Percentiles rank a stretch among this genome's conserved stretches.
Conservation (phyloP, 2,888 invertebrate genomes). For the Eupithecia pulchellata region DNA sequence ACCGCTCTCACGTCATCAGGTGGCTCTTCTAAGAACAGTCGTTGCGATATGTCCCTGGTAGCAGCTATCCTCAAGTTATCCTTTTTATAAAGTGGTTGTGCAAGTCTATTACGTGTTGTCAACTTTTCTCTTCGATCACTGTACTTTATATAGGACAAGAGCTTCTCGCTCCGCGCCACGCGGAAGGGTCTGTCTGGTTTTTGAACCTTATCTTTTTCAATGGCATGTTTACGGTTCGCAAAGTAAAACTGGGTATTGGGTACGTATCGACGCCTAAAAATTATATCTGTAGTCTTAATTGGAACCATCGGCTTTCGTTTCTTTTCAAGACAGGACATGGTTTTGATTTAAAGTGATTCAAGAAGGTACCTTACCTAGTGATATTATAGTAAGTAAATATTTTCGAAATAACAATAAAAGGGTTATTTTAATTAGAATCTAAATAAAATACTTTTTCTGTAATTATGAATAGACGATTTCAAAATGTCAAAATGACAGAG, state of each 20-base stretch:
- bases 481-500: background rate
- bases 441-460: background rate
- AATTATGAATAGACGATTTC: background rate
- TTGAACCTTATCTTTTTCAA: conserved; percentile 48
- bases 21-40: conserved; percentile 85
- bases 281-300: conserved; percentile 74
- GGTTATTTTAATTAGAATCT: background rate
- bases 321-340: conserved; percentile 61
- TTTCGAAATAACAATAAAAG: conserved; percentile 18
- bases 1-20: conserved; percentile 84
- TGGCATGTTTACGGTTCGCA: conserved; percentile 71
- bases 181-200: conserved; percentile 66
- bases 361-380: background rate
- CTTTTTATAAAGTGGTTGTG: conserved; percentile 69
- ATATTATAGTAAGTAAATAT: conserved; percentile 26
- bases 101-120: conserved; percentile 56
- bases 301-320: conserved; percentile 76
- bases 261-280: conserved; percentile 77
- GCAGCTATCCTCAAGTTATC: conserved; percentile 76
- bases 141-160: conserved; percentile 78
- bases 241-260: conserved; percentile 80
- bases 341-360: conserved; percentile 14
- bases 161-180: conserved; percentile 73
- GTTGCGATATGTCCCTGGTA: conserved; percentile 81
- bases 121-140: conserved; percentile 75